Percentiles rank a stretch among this genome's conserved stretches.
These are phyloP conservation scores for Lamellibrachia luymesi DNA, from an alignment of 1,140 invertebrate genomes.

Conservation along the genomic window DNA sequence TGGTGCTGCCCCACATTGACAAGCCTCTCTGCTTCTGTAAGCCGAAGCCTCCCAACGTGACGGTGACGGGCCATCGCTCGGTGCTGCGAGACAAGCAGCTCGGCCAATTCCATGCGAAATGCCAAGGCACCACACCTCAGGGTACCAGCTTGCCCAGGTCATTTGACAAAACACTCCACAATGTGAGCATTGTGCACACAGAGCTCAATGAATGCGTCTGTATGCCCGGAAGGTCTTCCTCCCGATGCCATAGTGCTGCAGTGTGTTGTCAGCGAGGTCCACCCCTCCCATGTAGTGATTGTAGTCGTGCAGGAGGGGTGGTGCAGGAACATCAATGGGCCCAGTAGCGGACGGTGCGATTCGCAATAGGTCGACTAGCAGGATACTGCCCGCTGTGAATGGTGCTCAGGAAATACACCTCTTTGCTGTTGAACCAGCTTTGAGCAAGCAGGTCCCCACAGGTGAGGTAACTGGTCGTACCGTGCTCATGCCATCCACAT, in stretches of 20 bases:
- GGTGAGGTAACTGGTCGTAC: conserved; percentile 10
- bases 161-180: neutral
- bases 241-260: too few relatives aligned
- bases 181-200: neutral
- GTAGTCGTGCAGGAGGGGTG: neutral
- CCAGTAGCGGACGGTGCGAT: conserved; percentile 1
- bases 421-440: neutral
- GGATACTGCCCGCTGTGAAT: conserved; percentile 11
- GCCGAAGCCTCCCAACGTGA: neutral
- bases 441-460: neutral
- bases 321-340: conserved; percentile 14
- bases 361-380: neutral
- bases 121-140: neutral
- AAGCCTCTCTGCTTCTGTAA: neutral
- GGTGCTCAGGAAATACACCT: neutral
- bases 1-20: neutral
- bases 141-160: neutral
- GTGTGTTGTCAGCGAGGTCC: too few relatives aligned
- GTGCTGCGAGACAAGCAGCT: neutral
- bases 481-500: neutral
- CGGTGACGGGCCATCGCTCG: neutral
- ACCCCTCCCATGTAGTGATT: neutral
- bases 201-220: neutral
- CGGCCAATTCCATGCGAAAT: neutral
- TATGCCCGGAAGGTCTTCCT: neutral